Evolutionary conservation across 2,113 vertebrate species (phyloP).

Genomic region (Tursiops truncatus): DNA sequence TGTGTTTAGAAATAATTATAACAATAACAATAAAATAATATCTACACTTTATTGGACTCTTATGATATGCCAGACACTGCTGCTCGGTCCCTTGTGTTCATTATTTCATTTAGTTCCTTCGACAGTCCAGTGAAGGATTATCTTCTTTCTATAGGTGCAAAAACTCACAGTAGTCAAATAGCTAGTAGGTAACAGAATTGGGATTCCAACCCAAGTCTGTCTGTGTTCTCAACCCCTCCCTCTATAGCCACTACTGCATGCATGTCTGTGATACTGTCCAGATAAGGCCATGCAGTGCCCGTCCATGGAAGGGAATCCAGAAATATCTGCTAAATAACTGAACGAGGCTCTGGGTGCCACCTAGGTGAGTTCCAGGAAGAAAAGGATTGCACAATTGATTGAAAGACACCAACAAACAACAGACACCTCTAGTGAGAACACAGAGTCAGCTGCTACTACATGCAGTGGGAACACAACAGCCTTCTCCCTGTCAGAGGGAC

Average conservation of each 20-base stretch:
- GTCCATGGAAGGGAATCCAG: neutral
- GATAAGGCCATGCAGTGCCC: neutral
- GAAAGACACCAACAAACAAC: neutral
- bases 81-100: neutral
- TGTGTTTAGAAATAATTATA: neutral
- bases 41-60: neutral
- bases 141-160: neutral
- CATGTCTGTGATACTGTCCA: neutral
- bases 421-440: neutral
- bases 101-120: conserved; percentile 7
- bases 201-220: neutral
- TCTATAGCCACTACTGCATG: neutral
- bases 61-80: neutral
- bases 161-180: neutral
- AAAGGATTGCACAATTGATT: neutral
- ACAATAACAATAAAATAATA: neutral
- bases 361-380: neutral
- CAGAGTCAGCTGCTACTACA: neutral
- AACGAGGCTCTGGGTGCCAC: neutral
- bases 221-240: neutral
- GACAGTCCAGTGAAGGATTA: neutral
- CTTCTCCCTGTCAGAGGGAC: neutral
- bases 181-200: neutral
- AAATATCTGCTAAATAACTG: neutral
- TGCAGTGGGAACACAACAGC: neutral